These are phyloP conservation scores for Cotesia congregata DNA, from an alignment of 2,888 invertebrate genomes.

Conservation along the genomic window DNA sequence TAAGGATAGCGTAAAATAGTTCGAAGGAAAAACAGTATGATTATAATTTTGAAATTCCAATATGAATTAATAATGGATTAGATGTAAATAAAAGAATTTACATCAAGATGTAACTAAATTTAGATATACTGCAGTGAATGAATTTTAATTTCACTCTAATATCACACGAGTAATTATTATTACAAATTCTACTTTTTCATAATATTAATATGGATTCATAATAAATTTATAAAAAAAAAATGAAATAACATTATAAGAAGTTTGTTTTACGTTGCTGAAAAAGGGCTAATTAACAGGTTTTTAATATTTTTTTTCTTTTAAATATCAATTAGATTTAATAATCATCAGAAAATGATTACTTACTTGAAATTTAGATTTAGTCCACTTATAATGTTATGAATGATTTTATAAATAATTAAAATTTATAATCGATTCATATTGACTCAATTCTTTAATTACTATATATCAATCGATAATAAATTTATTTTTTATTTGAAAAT, in stretches of 20 bases:
- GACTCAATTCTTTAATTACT: no score
- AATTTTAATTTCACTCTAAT: background rate
- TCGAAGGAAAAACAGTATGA: background rate
- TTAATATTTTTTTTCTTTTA: no score
- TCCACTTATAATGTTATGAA: no score
- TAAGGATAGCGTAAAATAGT: background rate
- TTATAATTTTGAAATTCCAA: background rate
- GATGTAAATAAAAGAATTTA: background rate
- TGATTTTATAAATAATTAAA: no score
- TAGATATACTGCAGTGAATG: background rate
- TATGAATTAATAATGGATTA: background rate
- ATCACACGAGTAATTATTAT: background rate
- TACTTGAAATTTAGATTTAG: no score
- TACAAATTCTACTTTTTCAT: background rate
- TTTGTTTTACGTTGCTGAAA: background rate
- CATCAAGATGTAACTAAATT: background rate
- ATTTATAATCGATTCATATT: no score
- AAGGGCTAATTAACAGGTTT: no score
- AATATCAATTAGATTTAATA: no score
- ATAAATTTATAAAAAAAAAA: background rate
- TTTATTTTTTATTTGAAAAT: no score
- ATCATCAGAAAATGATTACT: no score
- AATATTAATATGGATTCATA: background rate
- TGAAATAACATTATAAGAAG: background rate
- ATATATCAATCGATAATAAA: no score